Evolutionary conservation across 2,797 vertebrate species (phyloP).

Genomic region (Rhodeus uyekii): DNA sequence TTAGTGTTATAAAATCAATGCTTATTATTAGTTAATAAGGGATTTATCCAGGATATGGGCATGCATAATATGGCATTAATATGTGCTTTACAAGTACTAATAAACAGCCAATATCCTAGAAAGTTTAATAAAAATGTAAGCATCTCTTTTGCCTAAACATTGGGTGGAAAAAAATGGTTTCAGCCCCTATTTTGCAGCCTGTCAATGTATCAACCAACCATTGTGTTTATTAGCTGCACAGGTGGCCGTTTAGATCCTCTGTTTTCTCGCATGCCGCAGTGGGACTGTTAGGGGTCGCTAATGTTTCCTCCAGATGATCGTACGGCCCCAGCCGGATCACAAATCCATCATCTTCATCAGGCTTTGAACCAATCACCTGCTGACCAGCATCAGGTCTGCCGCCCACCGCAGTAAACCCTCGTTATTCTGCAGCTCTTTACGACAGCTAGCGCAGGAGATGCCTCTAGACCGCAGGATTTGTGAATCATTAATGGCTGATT

Average conservation of each 20-base stretch:
- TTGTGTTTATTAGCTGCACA: slow-evolving; percentile 14
- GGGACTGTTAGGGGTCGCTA: slow-evolving; percentile 35
- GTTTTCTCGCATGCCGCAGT: background rate
- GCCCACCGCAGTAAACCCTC: slow-evolving; percentile 7
- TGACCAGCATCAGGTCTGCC: background rate
- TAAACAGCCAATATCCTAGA: background rate
- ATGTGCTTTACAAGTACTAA: background rate
- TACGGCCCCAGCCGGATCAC: slow-evolving; percentile 3
- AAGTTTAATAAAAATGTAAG: background rate
- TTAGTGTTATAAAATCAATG: background rate
- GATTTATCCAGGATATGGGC: background rate
- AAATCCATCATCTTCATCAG: slow-evolving; percentile 45
- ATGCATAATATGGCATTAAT: background rate
- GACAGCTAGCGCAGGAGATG: background rate
- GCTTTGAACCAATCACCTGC: slow-evolving; percentile 9
- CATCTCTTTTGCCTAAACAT: background rate
- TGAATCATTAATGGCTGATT: slow-evolving; percentile 13
- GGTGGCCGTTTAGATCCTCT: background rate
- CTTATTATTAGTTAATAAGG: background rate
- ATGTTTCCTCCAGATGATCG: slow-evolving; percentile 34
- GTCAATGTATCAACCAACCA: background rate
- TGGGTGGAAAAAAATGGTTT: background rate
- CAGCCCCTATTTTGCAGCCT: background rate
- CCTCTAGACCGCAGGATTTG: background rate
- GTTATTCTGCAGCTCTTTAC: background rate